Evolutionary conservation across 1,140 invertebrate species (phyloP).

Genomic region (Amyelois transitella): DNA sequence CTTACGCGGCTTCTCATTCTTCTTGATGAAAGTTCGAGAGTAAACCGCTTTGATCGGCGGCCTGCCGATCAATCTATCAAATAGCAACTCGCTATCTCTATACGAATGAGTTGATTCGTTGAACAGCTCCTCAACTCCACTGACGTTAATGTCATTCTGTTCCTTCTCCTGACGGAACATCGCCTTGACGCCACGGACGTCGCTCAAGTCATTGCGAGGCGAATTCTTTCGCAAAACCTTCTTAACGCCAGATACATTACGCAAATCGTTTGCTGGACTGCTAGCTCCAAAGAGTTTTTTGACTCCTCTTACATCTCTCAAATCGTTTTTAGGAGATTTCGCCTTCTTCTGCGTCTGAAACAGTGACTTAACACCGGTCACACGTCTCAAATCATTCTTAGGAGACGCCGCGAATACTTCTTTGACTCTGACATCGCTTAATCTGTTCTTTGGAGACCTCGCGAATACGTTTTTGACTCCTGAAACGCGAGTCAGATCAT

Average conservation of each 20-base stretch:
- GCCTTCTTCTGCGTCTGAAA: slow-evolving; percentile 30
- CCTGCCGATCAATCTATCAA: slow-evolving; percentile 44
- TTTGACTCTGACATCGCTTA: slow-evolving; percentile 54
- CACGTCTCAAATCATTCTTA: slow-evolving; percentile 58
- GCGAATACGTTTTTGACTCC: slow-evolving; percentile 58
- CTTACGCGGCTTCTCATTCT: slow-evolving; percentile 12
- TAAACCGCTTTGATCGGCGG: slow-evolving; percentile 37
- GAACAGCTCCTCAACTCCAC: slow-evolving; percentile 48
- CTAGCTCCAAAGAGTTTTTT: slow-evolving; percentile 38
- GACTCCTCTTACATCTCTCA: slow-evolving; percentile 55
- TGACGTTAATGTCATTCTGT: slow-evolving; percentile 32
- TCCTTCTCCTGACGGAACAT: slow-evolving; percentile 32
- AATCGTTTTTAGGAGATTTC: slow-evolving; percentile 42
- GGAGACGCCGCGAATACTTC: slow-evolving; percentile 48
- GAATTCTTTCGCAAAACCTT: slow-evolving; percentile 29
- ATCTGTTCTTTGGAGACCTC: slow-evolving; percentile 50
- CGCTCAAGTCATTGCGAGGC: slow-evolving; percentile 43
- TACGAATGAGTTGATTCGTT: slow-evolving; percentile 15
- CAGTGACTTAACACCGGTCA: slow-evolving; percentile 51
- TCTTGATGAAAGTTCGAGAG: slow-evolving; percentile 31
- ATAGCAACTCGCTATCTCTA: slow-evolving; percentile 27
- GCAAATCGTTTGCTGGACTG: slow-evolving; percentile 41
- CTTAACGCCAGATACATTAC: slow-evolving; percentile 54
- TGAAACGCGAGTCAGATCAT: slow-evolving; percentile 59
- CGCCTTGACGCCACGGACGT: slow-evolving; percentile 50